phyloP scores from a whole-genome alignment of 2,888 invertebrate species.

The Seira musarum region DNA sequence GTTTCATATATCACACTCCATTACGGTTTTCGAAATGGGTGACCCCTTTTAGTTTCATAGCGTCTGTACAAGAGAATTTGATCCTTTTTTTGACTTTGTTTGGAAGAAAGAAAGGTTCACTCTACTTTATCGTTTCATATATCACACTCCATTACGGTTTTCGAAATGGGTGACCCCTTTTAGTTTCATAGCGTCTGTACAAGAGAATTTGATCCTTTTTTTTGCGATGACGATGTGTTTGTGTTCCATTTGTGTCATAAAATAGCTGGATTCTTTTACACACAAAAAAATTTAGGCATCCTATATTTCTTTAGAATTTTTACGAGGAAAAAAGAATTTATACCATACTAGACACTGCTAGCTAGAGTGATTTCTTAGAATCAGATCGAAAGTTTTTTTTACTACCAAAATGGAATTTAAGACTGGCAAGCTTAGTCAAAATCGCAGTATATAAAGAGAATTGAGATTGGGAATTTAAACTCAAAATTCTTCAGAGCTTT shows the following conservation, averaged over 20 bases:
- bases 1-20: constrained; percentile 7
- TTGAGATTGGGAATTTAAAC: too few relatives aligned
- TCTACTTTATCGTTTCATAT: neutral
- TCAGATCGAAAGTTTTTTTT: too few relatives aligned
- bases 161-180: constrained; percentile 12
- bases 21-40: constrained; percentile 10
- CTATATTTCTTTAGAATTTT: neutral
- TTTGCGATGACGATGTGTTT: neutral
- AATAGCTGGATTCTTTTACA: neutral
- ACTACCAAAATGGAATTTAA: too few relatives aligned
- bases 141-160: constrained; percentile 12
- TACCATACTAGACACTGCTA: too few relatives aligned
- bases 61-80: neutral
- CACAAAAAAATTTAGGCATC: neutral
- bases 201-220: neutral
- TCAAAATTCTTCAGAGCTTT: too few relatives aligned
- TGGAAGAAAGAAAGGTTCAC: too few relatives aligned
- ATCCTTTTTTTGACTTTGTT: too few relatives aligned
- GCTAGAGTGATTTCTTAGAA: too few relatives aligned
- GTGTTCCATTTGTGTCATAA: neutral
- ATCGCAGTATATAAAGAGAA: too few relatives aligned
- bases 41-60: constrained; percentile 12
- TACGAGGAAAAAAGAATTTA: neutral
- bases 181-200: neutral
- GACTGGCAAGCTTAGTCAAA: too few relatives aligned